Percentiles rank a stretch among this genome's conserved stretches.
These are phyloP conservation scores for Rhyacophila brunnea DNA, from an alignment of 1,140 invertebrate species.

Conservation along the genomic window DNA sequence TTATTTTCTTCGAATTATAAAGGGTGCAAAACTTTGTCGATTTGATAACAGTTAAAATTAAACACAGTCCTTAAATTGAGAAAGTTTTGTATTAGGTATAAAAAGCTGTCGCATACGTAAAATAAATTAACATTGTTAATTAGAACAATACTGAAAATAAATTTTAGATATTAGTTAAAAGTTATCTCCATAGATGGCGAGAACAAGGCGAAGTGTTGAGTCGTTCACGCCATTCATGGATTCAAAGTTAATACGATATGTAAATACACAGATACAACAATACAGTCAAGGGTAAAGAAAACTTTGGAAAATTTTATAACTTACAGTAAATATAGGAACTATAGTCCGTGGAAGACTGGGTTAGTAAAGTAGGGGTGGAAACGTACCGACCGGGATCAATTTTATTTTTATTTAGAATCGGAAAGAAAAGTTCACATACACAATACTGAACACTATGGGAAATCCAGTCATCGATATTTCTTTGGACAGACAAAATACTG, in stretches of 20 bases:
- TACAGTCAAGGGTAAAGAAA: slow-evolving; percentile 30
- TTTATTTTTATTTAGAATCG: slow-evolving; percentile 1
- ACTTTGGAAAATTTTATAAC: slow-evolving; percentile 29
- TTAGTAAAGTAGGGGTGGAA: slow-evolving; percentile 29
- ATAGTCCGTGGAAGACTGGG: slow-evolving; percentile 37
- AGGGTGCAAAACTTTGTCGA: background rate
- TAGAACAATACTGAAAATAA: slow-evolving; percentile 2
- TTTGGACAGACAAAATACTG: slow-evolving; percentile 36
- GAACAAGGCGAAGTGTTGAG: slow-evolving; percentile 5
- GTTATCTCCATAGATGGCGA: slow-evolving; percentile 16
- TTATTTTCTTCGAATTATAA: too few species aligned
- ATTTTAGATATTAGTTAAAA: slow-evolving; percentile 12
- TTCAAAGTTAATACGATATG: slow-evolving; percentile 30
- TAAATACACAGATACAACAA: slow-evolving; percentile 32
- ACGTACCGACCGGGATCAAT: slow-evolving; percentile 12
- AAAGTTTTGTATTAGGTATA: background rate
- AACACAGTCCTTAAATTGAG: background rate
- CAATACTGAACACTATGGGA: slow-evolving; percentile 29
- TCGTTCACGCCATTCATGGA: slow-evolving; percentile 19
- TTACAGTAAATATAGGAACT: slow-evolving; percentile 36
- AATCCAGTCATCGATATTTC: slow-evolving; percentile 32
- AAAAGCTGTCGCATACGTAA: too few species aligned
- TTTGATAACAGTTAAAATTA: background rate
- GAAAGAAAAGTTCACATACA: slow-evolving; percentile 12
- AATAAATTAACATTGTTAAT: too few species aligned